Evolutionary conservation across 2,113 vertebrate genomes (phyloP), one percentile per base, ranked within the genome.

Genomic region (Aleadryas rufinucha): DNA sequence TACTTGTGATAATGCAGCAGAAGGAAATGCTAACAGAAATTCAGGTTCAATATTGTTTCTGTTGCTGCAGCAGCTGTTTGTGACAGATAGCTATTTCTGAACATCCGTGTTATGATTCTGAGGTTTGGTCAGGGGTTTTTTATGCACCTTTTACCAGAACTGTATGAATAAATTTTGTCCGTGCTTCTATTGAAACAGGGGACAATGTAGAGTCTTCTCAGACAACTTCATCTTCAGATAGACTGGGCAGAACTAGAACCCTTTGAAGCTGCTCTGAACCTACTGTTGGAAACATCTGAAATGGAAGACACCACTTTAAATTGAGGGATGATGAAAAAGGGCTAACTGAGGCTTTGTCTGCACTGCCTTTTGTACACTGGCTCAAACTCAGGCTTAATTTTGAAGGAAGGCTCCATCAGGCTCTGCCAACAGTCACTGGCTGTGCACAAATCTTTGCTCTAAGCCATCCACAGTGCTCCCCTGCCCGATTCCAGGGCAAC

Each of bases 1-100:
- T 76, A 44, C 41, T 92, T 83, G 28, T 65, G 53, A 69, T 13
- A 69, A 26, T 35, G 17, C 30, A 77, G 23, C 39, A 70, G 31
- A 77, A 81, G 47, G 15, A 69, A 74, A 26, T 6, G 14, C 9
- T 54, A 64, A 57, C 49, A 95, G 39, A 72, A 83, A 74, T 68
- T 61, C 53, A 80, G 27, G 35, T 75, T 87, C 49, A 75, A 3
- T 1, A 1, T 31, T 93, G 44, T 35, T 88, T 69, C 41, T 71
- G 18, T 45, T 85, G 28, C 37, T 80, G 41, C 47, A 77, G 57
- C 47, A 80, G 28, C 20, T 85, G 2, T 52, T 71, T 91, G 47
- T 94, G 66, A 69, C 52, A 96, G 56, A 85, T 75, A n/a, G 49
- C 21, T 92, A 23, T 90, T 94, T 95, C 61, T 95, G 66, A n/a